A percentile compares a stretch with the other conserved stretches of the same genome.
Conservation (phyloP, 2,888 invertebrate genomes). For the Platypus cylindrus region DNA sequence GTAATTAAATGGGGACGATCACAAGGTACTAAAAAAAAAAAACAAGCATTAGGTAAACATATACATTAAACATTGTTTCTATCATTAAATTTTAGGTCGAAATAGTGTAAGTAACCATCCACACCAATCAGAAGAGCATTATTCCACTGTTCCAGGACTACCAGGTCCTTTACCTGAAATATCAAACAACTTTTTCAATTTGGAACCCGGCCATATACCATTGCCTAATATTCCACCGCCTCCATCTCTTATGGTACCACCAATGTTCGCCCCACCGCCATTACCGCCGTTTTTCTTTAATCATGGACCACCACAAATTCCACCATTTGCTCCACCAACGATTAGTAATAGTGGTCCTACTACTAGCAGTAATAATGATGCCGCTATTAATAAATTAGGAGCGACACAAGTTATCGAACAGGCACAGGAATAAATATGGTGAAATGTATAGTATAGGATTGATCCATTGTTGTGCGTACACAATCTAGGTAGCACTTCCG, state of each 20-base stretch:
- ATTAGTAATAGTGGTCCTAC: constrained; percentile 33
- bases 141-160: constrained; percentile 67
- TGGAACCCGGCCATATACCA: constrained; percentile 39
- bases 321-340: constrained; percentile 27
- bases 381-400: constrained; percentile 54
- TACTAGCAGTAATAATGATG: constrained; percentile 25
- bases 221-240: constrained; percentile 36
- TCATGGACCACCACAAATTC: constrained; percentile 26
- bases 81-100: constrained; percentile 5
- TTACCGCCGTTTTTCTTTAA: constrained; percentile 42
- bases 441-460: too few species aligned
- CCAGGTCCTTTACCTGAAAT: constrained; percentile 57
- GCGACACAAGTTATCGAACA: constrained; percentile 40
- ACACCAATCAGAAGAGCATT: constrained; percentile 39
- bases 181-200: constrained; percentile 57
- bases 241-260: constrained; percentile 41
- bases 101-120: constrained; percentile 16
- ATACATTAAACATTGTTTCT: not conserved
- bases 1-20: constrained; percentile 99
- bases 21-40: constrained; percentile 42
- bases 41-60: not conserved
- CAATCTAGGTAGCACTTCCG: too few species aligned
- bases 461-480: too few species aligned
- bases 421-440: constrained; percentile 28
- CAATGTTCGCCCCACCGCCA: constrained; percentile 46